phyloP scores from a whole-genome alignment of 2,888 invertebrate species.

The Heliconius hortense region DNA sequence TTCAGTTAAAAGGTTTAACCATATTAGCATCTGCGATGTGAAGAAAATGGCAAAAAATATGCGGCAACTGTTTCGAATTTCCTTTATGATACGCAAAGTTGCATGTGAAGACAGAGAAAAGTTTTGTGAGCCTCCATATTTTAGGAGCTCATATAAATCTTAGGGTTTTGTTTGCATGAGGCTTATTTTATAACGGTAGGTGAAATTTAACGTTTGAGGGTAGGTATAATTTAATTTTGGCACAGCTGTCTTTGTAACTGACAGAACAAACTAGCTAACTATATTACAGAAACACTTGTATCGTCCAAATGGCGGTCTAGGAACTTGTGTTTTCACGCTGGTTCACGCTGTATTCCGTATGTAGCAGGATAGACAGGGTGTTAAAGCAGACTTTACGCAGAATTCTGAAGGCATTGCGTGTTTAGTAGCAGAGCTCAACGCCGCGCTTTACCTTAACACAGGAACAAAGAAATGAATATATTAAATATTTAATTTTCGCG shows the following conservation, averaged over 20 bases:
- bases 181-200: not conserved
- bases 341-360: no score
- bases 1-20: conserved; percentile 56
- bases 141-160: conserved; percentile 21
- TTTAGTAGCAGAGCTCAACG: no score
- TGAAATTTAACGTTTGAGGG: no score
- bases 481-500: no score
- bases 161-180: not conserved
- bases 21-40: conserved; percentile 68
- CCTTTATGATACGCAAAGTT: conserved; percentile 24
- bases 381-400: no score
- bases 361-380: no score
- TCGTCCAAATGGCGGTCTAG: no score
- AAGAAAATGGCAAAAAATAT: conserved; percentile 34
- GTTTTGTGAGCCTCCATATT: conserved; percentile 28
- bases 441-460: no score
- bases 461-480: no score
- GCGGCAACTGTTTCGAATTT: conserved; percentile 23
- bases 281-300: no score
- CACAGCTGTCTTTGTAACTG: not conserved
- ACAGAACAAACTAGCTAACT: not conserved
- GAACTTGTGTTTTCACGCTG: no score
- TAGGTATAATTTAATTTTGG: not conserved
- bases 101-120: conserved; percentile 23
- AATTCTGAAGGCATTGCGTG: no score